Evolutionary conservation across 2,797 vertebrate genomes (phyloP), one percentile per base, ranked within the genome.

Genomic region (Buphagus erythrorhynchus): DNA sequence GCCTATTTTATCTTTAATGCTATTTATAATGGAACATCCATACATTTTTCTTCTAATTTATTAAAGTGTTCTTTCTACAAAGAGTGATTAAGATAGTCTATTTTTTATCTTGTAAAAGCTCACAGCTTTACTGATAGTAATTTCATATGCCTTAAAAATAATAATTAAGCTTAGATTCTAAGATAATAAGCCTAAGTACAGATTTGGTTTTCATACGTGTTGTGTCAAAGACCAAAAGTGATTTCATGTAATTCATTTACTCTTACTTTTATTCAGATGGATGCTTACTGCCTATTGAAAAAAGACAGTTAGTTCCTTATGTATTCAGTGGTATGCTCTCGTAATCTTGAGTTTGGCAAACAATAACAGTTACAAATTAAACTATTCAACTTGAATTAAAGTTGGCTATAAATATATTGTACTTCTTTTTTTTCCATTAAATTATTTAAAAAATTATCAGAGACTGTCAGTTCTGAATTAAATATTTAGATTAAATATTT

Each of bases 401-500:
- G 35, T 59, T 33, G 20, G 54, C 17, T 26, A 24, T 57, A 85
- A 95, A 82, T 90, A 92, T 79, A 85, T 29, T 93, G 58, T n/a
- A 85, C 31, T 69, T 82, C 8, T 52, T 49, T 12, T 25, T 6
- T 48, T 49, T 12, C 20, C 20, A 45, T 71, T 93, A 76, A 91
- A 89, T 95, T 87, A 79, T 90, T 84, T 3, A 76, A 76, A 36
- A 85, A 82, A 76, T 31, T 2, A 75, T 77, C 36, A 68, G 43
- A 73, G 40, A 48, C 36, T 76, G 40, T 36, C 55, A 52, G 51
- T 82, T 85, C 52, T 52, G 42, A 87, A 91, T 95, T 94, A 96
- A 93, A 91, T 67, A 89, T 92, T 85, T 91, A 67, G 18, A 63
- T 89, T 55, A 87, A 82, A 89, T 76, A 93, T 86, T 90, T 90